Base-by-base conservation (phyloP, 2,797 vertebrate species). In the Sebastes diploproa region DNA sequence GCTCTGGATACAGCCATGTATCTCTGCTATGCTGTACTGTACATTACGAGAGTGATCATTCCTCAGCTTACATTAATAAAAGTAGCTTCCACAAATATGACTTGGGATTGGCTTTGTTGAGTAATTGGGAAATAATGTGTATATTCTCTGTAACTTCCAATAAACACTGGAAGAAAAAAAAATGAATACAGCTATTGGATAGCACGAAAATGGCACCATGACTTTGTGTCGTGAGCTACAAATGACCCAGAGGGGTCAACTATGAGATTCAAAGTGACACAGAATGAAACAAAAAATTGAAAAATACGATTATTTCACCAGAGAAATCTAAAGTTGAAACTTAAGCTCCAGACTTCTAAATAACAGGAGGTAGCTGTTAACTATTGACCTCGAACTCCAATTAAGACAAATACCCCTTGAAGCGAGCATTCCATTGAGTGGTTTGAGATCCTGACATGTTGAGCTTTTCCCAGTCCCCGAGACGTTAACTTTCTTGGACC, bases 281-380 rank as follows among this genome's bases (percentile, higher is more conserved):
- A 85, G 59, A 85, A 71, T 54, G 29, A 75, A 77, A 83, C 60
- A 68, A 52, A 72, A 72, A 75, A 82, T 65, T 56, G 36, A 81
- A 75, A 81, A 82, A 83, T 74, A 71, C 70, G 55, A 77, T 84
- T 63, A 83, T 62, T 89, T 89, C 85, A 93, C 78, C 75, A 85
- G 74, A 88, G 82, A 91, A 89, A 86, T 86, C 89, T 76, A 72
- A 90, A 91, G 82, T 75, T 85, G 64, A 80, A 86, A 84, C 79
- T 86, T 88, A 91, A 81, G 20, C 90, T 67, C 79, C 65, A 91
- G 86, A 94, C 72, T 88, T 92, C 84, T 75, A 82, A 62, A 86
- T 80, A 91, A 91, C 86, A 93, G 91, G 95, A 96, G 95, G 95
- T 96, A 96, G 95, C 92, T 93, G 87, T 90, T 93, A 92, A 92